Base-by-base conservation (phyloP, 2,113 vertebrate species). In the Cervus canadensis region DNA sequence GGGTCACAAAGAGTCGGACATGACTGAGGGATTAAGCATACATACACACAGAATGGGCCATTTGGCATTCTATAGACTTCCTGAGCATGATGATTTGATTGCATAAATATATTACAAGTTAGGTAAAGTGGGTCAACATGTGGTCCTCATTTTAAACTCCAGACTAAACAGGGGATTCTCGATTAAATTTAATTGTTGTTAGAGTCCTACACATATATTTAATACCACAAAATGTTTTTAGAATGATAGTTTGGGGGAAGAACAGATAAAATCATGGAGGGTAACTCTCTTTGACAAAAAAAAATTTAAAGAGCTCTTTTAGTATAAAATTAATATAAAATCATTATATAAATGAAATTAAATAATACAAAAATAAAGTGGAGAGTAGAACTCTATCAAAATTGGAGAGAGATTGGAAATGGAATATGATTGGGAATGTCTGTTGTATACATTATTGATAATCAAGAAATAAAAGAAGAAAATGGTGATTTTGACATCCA, bases 361-460 rank as follows among this genome's bases (percentile, higher is more conserved):
- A 84, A 50, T 28, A 67, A 79, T 83, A 30, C 28, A 93, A 95
- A 87, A 89, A 60, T 94, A 52, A 87, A 94, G 7, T 92, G 16
- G 54, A 96, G 81, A 36, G 6, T 95, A 5, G 4, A 94, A 88
- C 12, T 78, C 40, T 64, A 88, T 36, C 16, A 87, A 94, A 92
- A 90, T 82, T 92, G 4, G 17, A 90, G 21, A 89, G 19, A 67
- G 17, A 28, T 92, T 92, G 85, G 15, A 16, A 36, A 94, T 81
- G 50, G 33, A 67, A 94, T 84, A 79, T 12, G 1, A 2, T 54
- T 89, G 26, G 13, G 19, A 81, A 62, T 90, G 52, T 90, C 87
- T 97, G 90, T 45, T 91, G 15, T 45, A 95, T 74, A 94, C 50
- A 90, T 94, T 96, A 92, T 14, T 92, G n/a, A 56, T 59, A 17